Base-by-base conservation (phyloP, 2,888 invertebrate genomes). In the Trachelus stipa region DNA sequence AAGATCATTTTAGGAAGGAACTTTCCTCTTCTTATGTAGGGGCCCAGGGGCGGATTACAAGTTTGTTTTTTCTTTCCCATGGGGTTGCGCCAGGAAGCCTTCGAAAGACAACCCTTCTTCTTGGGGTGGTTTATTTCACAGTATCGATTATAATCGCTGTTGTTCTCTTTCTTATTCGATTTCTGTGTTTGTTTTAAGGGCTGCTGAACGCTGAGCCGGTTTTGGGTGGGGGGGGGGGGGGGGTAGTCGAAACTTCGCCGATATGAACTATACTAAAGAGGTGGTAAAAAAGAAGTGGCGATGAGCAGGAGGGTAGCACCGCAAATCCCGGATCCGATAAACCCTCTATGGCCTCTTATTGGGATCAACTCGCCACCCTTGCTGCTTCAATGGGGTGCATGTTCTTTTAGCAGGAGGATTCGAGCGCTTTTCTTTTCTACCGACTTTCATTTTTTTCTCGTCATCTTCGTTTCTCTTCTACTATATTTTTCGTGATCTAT, bases 311-410 rank as follows among this genome's bases (percentile, higher is more conserved):
- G 79, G 75, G 79, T 81, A 80, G 82, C 81, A 84, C 87, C 84
- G 84, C 87, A 86, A 87, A 84, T 85, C 85, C 81, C 76, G 83
- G 84, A 87, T 87, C 86, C 88, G 87, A 87, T 88, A 87, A 88
- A 86, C 87, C 84, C 83, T 82, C 83, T 83, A 86, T 79, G 81
- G 82, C 80, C 85, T 85, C 85, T 85, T 88, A 87, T 88, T 86
- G 86, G 85, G 84, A 88, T 86, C 84, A 82, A 83, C 76, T 83
- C 79, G 75, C 78, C 80, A 73, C 79, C 80, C 79, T 78, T 80
- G 77, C 78, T 78, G 40, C 78, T 71, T 40, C 75, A 78, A 75
- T 68, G 71, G 40, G 40, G 40, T 56, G 40, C 15, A 56, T 56
- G 40, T 56, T 56, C 40, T 6, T 15, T 56, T 56, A 56, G 40